These are phyloP conservation scores for Antitype chi DNA, from an alignment of 2,888 invertebrate species.

Conservation along the genomic window DNA sequence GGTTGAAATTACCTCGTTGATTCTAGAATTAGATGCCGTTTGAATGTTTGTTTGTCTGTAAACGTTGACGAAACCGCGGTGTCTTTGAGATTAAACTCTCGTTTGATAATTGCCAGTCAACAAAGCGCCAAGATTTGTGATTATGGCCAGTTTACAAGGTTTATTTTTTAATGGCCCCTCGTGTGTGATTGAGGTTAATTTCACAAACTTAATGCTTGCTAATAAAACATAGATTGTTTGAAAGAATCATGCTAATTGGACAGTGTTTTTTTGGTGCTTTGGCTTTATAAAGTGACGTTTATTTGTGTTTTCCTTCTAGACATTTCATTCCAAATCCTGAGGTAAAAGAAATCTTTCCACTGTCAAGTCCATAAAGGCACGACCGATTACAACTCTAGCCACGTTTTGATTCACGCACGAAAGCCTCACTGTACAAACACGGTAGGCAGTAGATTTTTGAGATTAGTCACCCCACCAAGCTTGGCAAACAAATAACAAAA, in stretches of 20 bases:
- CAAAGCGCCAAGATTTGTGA: conserved; percentile 85
- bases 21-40: conserved; percentile 54
- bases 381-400: neutral
- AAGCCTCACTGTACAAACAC: conserved; percentile 43
- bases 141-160: conserved; percentile 74
- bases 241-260: conserved; percentile 48
- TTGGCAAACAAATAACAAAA: conserved; percentile 64
- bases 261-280: conserved; percentile 32
- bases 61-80: conserved; percentile 86
- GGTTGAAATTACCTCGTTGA: conserved; percentile 63
- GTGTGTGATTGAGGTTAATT: conserved; percentile 72
- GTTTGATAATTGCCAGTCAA: conserved; percentile 86
- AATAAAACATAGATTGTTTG: conserved; percentile 60
- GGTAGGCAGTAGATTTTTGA: conserved; percentile 55
- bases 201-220: conserved; percentile 61
- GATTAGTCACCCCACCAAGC: conserved; percentile 64
- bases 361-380: neutral
- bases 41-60: conserved; percentile 74
- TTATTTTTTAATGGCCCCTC: conserved; percentile 71
- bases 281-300: conserved; percentile 15
- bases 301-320: neutral
- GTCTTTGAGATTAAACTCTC: conserved; percentile 87
- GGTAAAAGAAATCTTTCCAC: neutral
- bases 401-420: conserved; percentile 26
- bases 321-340: neutral